Evolutionary conservation across 2,113 vertebrate genomes (phyloP).

Genomic region (Nipponia nippon): DNA sequence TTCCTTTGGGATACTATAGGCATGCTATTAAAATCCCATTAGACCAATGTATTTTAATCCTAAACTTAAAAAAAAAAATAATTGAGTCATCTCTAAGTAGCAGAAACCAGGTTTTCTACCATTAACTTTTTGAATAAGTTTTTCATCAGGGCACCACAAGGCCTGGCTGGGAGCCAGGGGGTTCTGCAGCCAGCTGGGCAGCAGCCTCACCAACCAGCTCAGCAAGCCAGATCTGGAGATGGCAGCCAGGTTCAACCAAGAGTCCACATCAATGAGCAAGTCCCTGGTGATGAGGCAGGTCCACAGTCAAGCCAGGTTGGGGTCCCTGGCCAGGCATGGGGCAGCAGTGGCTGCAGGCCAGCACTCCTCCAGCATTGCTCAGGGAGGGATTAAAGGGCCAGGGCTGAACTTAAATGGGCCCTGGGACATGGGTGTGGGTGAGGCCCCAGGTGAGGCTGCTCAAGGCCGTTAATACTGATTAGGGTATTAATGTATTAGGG

Average conservation of each 20-base stretch:
- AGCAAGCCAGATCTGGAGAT: background rate
- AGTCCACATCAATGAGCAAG: background rate
- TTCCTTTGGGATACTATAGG: background rate
- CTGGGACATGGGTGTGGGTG: background rate
- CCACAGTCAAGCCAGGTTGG: background rate
- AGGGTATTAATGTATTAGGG: background rate
- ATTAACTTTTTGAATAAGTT: background rate
- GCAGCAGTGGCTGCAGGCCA: background rate
- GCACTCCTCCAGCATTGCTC: background rate
- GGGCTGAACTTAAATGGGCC: background rate
- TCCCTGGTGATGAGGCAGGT: background rate
- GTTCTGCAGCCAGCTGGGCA: background rate
- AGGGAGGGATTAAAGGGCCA: accelerated
- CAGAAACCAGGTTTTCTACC: background rate
- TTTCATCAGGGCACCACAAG: accelerated
- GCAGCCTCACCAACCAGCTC: background rate
- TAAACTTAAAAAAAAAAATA: background rate
- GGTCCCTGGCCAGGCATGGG: no score
- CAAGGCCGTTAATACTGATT: background rate
- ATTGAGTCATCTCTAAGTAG: background rate
- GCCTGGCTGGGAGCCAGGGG: background rate
- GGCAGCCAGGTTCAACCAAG: background rate
- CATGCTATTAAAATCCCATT: background rate
- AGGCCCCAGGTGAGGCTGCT: background rate
- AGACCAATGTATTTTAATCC: background rate